Evolutionary conservation across 2,797 vertebrate species (phyloP).

Genomic region (Myripristis jacobus): DNA sequence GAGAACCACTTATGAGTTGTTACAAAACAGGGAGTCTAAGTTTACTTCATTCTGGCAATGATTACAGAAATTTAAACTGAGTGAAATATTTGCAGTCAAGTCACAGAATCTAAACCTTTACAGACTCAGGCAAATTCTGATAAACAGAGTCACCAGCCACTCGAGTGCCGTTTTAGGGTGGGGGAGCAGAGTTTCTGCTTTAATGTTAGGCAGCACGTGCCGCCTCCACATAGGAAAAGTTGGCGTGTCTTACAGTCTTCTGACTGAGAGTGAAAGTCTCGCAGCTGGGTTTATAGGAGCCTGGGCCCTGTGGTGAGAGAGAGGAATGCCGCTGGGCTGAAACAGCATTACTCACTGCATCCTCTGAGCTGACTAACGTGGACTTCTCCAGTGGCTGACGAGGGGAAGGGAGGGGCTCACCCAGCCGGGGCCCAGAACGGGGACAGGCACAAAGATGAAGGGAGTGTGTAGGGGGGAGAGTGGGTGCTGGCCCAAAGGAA

Average conservation of each 20-base stretch:
- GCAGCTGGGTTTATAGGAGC: conserved; percentile 27
- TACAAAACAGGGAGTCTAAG: conserved; percentile 10
- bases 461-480: not conserved
- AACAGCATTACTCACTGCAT: conserved; percentile 63
- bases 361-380: conserved; percentile 44
- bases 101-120: conserved; percentile 18
- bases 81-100: conserved; percentile 47
- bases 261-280: conserved; percentile 47
- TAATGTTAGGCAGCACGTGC: not conserved
- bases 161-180: conserved; percentile 1
- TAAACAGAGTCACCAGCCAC: not conserved
- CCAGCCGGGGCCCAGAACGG: conserved; percentile 43
- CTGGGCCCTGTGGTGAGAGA: conserved; percentile 45
- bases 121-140: not conserved
- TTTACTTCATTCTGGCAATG: conserved; percentile 28
- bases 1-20: not conserved
- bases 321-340: conserved; percentile 66
- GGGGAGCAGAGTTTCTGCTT: not conserved
- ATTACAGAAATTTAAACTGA: conserved; percentile 31
- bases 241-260: conserved; percentile 9
- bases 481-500: conserved; percentile 28
- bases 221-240: conserved; percentile 9
- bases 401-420: conserved; percentile 52
- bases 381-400: conserved; percentile 43
- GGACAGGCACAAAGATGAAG: conserved; percentile 38